Percentiles rank a stretch among this genome's conserved stretches.
Evolutionary conservation across 2,888 invertebrate genomes (phyloP).

Genomic region (Chymomyza procnemis): DNA sequence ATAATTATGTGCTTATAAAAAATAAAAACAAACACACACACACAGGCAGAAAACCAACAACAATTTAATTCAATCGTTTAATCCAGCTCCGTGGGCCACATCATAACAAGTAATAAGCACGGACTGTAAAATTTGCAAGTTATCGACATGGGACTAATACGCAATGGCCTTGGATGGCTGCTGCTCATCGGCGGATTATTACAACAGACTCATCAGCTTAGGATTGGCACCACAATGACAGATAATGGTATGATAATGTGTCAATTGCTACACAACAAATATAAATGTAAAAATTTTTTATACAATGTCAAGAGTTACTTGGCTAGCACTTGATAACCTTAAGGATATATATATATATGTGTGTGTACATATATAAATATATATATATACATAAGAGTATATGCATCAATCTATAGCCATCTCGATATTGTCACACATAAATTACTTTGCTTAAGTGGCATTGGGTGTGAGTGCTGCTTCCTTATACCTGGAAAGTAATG

Average conservation of each 20-base stretch:
- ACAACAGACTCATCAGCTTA: constrained; percentile 56
- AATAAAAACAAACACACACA: too few species aligned
- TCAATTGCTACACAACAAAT: not conserved
- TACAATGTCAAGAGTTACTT: not conserved
- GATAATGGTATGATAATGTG: constrained; percentile 20
- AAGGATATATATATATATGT: not conserved
- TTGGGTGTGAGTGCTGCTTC: not conserved
- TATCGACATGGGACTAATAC: constrained; percentile 75
- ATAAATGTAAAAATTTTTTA: constrained; percentile 5
- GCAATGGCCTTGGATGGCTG: constrained; percentile 70
- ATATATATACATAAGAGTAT: not conserved
- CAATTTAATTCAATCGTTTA: constrained; percentile 65
- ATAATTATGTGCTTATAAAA: constrained; percentile 48
- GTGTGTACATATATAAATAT: too few species aligned
- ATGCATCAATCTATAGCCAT: not conserved
- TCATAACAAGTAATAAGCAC: constrained; percentile 2
- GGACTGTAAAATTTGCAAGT: constrained; percentile 27
- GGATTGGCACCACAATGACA: constrained; percentile 36
- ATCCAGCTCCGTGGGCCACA: constrained; percentile 5
- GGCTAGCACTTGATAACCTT: not conserved
- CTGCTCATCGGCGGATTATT: constrained; percentile 75
- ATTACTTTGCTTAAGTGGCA: not conserved
- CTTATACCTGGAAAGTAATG: not conserved
- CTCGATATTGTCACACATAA: not conserved
- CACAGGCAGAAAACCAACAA: constrained; percentile 31